Conservation (phyloP, 2,888 invertebrate species). For the Ochlodes sylvanus region DNA sequence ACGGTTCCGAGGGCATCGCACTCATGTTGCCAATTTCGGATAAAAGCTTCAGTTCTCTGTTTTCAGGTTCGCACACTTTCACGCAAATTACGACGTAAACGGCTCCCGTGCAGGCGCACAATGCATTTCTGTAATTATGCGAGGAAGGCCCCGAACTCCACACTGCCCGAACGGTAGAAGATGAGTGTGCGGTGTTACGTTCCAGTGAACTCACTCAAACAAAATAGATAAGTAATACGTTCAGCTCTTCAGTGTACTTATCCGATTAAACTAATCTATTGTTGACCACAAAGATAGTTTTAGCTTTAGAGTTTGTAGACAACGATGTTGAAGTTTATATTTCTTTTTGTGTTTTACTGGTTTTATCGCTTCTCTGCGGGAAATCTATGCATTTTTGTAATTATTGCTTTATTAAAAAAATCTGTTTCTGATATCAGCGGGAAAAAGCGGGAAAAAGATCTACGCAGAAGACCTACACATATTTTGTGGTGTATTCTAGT, state of each 20-base stretch:
- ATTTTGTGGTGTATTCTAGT: no score
- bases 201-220: constrained; percentile 16
- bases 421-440: no score
- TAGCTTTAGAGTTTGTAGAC: not conserved
- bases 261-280: not conserved
- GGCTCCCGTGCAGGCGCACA: constrained; percentile 67
- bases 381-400: no score
- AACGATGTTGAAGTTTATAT: not conserved
- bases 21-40: constrained; percentile 49
- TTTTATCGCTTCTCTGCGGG: no score
- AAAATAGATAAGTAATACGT: constrained; percentile 16
- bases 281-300: not conserved
- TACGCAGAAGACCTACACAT: no score
- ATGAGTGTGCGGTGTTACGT: constrained; percentile 17
- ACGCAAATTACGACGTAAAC: constrained; percentile 67
- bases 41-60: constrained; percentile 58
- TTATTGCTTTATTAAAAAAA: no score
- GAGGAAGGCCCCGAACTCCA: constrained; percentile 63
- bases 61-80: constrained; percentile 62
- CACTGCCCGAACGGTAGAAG: constrained; percentile 43
- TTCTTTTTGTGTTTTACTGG: not conserved
- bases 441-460: no score
- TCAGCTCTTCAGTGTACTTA: constrained; percentile 26
- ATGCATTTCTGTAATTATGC: constrained; percentile 79
- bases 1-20: constrained; percentile 15